Base-by-base conservation (phyloP, 2,113 vertebrate species). In the Gasterosteus nipponicus region DNA sequence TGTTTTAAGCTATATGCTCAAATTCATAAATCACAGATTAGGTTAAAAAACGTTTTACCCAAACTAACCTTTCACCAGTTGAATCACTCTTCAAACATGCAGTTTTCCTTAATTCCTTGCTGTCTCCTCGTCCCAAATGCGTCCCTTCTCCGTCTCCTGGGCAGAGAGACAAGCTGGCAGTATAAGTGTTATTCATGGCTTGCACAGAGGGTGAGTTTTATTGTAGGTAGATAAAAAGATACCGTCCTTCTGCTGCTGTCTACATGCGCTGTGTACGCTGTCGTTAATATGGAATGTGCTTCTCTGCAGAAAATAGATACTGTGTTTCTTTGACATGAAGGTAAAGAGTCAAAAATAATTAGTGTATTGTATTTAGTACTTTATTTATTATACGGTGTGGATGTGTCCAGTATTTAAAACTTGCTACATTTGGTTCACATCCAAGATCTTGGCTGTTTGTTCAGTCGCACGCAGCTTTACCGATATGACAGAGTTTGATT, bases 121-220 rank as follows among this genome's bases (percentile, higher is more conserved):
- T 61, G 58, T 75, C 73, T 78, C 68, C 54, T 77, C 71, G 62
- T 63, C 58, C 68, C 62, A 65, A 29, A 64, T 68, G 47, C 14
- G 18, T 35, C 60, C 19, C 60, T n/a, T 19, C 47, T 26, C 59
- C 42, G 4, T 65, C 80, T 89, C 78, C 65, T 18, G 80, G 82
- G 83, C 69, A 47, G 78, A 81, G 79, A 49, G 83, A 80, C 44
- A 58, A 89, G 78, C 74, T 77, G 65, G 84, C 81, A 84, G 73
- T 82, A 82, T 91, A 87, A 84, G 86, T 84, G 82, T 88, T 89
- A 89, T 91, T 90, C 89, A 91, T 87, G 86, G 83, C 78, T 75
- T 85, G 86, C 85, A 88, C 89, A 90, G 89, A 90, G 89, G 89
- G 86, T 86, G 87, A 82, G 86, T 90, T 92, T 92, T 90, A 92